Conservation (phyloP, 1,140 invertebrate species). For the Gyrodactylus bullatarudis region DNA sequence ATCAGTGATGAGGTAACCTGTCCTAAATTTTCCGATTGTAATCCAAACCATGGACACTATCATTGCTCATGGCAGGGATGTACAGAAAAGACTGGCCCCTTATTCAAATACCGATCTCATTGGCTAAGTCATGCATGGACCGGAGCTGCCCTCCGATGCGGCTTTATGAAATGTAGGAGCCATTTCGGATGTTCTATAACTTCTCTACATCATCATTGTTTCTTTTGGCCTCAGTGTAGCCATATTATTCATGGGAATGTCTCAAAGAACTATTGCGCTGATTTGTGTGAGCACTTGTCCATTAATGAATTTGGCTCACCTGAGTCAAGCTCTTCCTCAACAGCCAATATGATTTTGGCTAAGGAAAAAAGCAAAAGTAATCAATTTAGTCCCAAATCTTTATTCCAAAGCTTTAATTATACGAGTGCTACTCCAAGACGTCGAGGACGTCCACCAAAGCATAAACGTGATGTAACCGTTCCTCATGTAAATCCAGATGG, state of each 20-base stretch:
- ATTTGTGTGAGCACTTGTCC: background rate
- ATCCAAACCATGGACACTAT: background rate
- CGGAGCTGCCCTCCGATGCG: background rate
- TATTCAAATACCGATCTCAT: background rate
- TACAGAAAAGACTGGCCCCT: background rate
- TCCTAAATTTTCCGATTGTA: background rate
- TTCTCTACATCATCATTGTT: background rate
- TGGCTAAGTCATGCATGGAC: background rate
- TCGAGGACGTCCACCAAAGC: constrained; percentile 1
- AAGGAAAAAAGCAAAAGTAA: background rate
- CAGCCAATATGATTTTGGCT: background rate
- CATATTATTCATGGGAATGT: background rate
- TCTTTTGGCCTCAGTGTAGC: background rate
- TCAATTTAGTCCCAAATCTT: background rate
- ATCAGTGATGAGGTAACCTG: background rate
- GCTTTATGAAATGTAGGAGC: background rate
- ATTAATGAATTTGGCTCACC: background rate
- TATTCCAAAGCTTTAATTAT: background rate
- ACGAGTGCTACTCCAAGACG: background rate
- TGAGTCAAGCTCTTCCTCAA: background rate
- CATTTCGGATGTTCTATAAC: background rate
- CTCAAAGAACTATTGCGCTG: background rate
- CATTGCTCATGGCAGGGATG: background rate
- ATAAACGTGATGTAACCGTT: background rate
- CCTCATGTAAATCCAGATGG: background rate